Evolutionary conservation across 2,888 invertebrate species (phyloP).

Genomic region (Drosophila birchii): DNA sequence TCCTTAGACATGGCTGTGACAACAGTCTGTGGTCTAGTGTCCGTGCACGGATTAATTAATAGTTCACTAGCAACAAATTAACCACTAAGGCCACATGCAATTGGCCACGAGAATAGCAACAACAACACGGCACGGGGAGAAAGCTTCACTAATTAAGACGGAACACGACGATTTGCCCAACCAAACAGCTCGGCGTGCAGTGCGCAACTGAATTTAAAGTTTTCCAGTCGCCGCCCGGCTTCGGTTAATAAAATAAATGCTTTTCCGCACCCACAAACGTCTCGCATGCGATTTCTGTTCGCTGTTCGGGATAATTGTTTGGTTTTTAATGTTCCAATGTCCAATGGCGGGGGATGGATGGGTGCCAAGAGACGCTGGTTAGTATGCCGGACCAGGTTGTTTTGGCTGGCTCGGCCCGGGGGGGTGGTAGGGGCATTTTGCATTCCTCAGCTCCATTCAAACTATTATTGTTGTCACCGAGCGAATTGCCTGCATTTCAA

Average conservation of each 20-base stretch:
- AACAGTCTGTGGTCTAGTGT: constrained; percentile 7
- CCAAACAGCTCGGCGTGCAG: constrained; percentile 73
- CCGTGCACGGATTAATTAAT: constrained; percentile 41
- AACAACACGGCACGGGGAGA: constrained; percentile 8
- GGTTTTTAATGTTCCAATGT: constrained; percentile 40
- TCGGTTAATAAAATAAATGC: constrained; percentile 24
- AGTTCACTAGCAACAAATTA: constrained; percentile 22
- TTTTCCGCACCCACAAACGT: constrained; percentile 22
- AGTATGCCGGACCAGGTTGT: constrained; percentile 55
- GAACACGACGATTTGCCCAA: constrained; percentile 39
- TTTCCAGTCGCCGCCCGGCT: constrained; percentile 46
- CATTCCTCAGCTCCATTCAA: constrained; percentile 62
- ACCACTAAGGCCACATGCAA: constrained; percentile 34
- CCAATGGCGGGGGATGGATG: constrained; percentile 1
- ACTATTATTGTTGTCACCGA: constrained; percentile 40
- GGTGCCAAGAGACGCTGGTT: constrained; percentile 47
- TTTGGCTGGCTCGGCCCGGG: constrained; percentile 1
- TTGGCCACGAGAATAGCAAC: not conserved
- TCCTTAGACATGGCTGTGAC: constrained; percentile 63
- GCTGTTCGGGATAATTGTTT: constrained; percentile 26
- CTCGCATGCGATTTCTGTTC: constrained; percentile 58
- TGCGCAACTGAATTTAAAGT: constrained; percentile 75
- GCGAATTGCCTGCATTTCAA: constrained; percentile 74
- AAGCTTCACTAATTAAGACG: constrained; percentile 14
- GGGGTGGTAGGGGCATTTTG: constrained; percentile 25